These are phyloP conservation scores for Sebastes paucispinis DNA, from an alignment of 2,797 vertebrate species.

Conservation along the genomic window DNA sequence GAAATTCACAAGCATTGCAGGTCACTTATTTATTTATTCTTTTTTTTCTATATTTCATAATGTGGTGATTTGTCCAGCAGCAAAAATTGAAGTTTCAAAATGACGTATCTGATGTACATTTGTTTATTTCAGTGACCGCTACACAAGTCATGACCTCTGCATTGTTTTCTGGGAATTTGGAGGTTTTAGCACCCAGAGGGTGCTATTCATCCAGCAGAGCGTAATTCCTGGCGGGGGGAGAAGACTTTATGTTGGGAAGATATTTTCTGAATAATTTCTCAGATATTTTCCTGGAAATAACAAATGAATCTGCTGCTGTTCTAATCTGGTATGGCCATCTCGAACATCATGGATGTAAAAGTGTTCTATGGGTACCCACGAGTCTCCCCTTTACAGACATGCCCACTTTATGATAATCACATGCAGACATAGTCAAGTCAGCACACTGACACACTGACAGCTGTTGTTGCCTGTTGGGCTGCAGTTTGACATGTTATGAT, in stretches of 20 bases:
- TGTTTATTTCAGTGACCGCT: neutral
- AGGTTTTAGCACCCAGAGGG: neutral
- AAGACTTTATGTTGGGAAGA: neutral
- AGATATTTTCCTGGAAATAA: neutral
- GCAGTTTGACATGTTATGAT: too few relatives aligned
- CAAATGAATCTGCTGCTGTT: neutral
- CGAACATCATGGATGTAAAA: too few relatives aligned
- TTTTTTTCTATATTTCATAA: neutral
- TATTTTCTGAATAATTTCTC: neutral
- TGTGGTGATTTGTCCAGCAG: neutral
- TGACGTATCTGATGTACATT: neutral
- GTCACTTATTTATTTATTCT: neutral
- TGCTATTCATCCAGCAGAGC: neutral
- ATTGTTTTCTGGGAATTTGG: neutral
- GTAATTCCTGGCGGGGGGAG: neutral
- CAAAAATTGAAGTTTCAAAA: neutral
- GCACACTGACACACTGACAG: too few relatives aligned
- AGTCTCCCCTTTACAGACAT: too few relatives aligned
- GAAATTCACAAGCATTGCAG: neutral
- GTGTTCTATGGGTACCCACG: too few relatives aligned
- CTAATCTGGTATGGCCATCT: neutral
- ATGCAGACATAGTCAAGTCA: too few relatives aligned
- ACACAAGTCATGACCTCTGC: neutral
- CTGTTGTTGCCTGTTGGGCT: too few relatives aligned
- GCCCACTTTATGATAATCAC: too few relatives aligned